These are phyloP conservation scores for Sthenelais limicola DNA, from an alignment of 2,888 invertebrate genomes.

Conservation along the genomic window DNA sequence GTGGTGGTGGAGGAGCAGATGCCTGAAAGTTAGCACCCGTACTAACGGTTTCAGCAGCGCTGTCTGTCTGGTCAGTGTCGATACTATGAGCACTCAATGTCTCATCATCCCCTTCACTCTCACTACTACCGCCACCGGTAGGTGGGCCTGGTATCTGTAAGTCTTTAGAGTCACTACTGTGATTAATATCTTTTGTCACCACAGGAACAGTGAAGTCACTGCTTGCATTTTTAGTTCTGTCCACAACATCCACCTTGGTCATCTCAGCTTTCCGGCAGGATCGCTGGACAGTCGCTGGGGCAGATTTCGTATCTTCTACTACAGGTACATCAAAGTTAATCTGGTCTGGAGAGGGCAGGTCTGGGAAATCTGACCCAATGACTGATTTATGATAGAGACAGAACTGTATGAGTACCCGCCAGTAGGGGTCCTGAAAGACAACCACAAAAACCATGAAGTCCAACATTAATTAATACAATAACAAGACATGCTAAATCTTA, in stretches of 20 bases:
- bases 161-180: too few species aligned
- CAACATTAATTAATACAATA: too few species aligned
- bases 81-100: slow-evolving; percentile 5
- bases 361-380: slow-evolving; percentile 67
- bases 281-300: not conserved
- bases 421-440: slow-evolving; percentile 65
- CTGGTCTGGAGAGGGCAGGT: not conserved
- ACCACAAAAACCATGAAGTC: too few species aligned
- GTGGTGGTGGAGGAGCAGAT: not conserved
- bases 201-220: too few species aligned
- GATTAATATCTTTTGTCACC: too few species aligned
- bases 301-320: too few species aligned
- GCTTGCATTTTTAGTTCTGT: too few species aligned
- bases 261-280: not conserved
- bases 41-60: slow-evolving; percentile 4
- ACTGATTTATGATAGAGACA: slow-evolving; percentile 64
- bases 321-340: slow-evolving; percentile 25
- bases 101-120: slow-evolving; percentile 10
- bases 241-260: not conserved
- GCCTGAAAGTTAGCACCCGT: slow-evolving; percentile 4
- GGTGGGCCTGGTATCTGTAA: too few species aligned
- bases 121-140: too few species aligned
- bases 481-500: too few species aligned
- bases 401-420: slow-evolving; percentile 63
- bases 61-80: slow-evolving; percentile 24